Conservation (phyloP, 1,140 invertebrate genomes). For the Littorina saxatilis region DNA sequence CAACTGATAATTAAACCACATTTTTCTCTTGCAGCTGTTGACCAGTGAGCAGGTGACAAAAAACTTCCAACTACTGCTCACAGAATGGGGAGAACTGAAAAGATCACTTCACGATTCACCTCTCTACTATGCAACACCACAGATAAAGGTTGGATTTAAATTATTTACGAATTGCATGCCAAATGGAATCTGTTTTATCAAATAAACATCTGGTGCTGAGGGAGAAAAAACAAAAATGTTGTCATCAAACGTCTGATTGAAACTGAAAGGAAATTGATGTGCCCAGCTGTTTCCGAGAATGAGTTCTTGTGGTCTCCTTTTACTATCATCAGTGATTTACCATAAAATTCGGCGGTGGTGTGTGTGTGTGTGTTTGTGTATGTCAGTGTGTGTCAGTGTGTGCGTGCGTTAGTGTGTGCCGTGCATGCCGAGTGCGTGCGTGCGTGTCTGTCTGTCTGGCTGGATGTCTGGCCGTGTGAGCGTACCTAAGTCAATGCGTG, state of each 20-base stretch:
- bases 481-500: too few relatives aligned
- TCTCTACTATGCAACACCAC: too few relatives aligned
- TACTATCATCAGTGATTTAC: too few relatives aligned
- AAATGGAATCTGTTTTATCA: too few relatives aligned
- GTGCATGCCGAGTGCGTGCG: neutral
- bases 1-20: too few relatives aligned
- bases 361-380: neutral
- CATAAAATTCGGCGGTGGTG: too few relatives aligned
- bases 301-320: too few relatives aligned
- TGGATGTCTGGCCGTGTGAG: neutral
- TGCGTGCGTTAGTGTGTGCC: neutral
- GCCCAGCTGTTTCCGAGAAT: neutral
- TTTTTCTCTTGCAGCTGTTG: neutral
- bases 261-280: neutral
- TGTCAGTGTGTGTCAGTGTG: neutral
- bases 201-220: neutral
- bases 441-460: neutral
- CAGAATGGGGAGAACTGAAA: neutral
- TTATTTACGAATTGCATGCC: too few relatives aligned
- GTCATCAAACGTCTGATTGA: too few relatives aligned
- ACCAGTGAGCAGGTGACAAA: slow-evolving; percentile 1
- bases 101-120: too few relatives aligned
- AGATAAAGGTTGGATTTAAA: too few relatives aligned
- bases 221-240: neutral
- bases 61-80: neutral